A percentile compares a stretch with the other conserved stretches of the same genome.
Conservation (phyloP, 2,113 vertebrate species). For the Microcebus griseorufus region DNA sequence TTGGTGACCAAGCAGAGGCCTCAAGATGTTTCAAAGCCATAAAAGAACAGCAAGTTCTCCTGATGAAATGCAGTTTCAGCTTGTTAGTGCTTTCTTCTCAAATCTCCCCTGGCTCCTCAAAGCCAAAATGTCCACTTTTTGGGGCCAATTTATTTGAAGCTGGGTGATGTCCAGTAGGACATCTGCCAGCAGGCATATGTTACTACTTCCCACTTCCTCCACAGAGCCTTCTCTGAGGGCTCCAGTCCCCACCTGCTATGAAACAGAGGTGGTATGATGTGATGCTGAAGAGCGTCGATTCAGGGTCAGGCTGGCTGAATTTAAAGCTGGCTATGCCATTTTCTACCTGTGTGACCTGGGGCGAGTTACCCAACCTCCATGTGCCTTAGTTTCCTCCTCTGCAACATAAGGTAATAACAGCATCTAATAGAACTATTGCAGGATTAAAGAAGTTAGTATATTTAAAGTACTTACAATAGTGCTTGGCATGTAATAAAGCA, state of each 20-base stretch:
- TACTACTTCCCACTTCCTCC: not conserved
- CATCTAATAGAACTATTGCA: not conserved
- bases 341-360: not conserved
- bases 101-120: not conserved
- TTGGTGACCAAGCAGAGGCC: not conserved
- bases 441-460: not conserved
- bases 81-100: not conserved
- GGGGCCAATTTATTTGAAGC: not conserved
- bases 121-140: not conserved
- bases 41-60: conserved; percentile 35
- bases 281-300: not conserved
- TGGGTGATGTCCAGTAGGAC: not conserved
- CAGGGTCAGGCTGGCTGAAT: not conserved
- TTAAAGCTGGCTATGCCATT: not conserved
- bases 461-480: not conserved
- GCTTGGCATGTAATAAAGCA: not conserved
- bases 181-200: not conserved
- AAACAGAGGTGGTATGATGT: not conserved
- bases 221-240: not conserved
- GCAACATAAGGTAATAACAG: not conserved
- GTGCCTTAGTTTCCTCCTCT: not conserved
- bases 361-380: not conserved
- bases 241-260: not conserved
- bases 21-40: not conserved
- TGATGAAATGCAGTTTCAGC: not conserved